A percentile compares a stretch with the other conserved stretches of the same genome.
These are phyloP conservation scores for Amaurobius ferox DNA, from an alignment of 2,888 invertebrate genomes.

Conservation along the genomic window DNA sequence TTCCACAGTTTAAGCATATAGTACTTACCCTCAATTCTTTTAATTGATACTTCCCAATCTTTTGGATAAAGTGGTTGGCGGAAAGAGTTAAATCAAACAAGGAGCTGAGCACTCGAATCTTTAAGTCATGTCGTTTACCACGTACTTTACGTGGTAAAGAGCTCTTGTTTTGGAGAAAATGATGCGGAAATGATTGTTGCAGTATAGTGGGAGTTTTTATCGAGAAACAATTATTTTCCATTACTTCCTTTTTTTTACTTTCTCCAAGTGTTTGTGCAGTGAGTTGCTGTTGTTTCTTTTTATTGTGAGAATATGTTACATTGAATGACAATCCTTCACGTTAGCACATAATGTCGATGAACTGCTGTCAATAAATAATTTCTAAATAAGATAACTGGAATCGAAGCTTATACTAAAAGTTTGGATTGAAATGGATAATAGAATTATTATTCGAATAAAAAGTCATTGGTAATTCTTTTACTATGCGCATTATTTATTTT, in stretches of 20 bases:
- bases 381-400: too few species aligned
- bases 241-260: background rate
- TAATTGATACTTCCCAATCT: conserved; percentile 38
- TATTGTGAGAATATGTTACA: too few species aligned
- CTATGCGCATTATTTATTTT: too few species aligned
- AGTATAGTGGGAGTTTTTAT: background rate
- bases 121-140: conserved; percentile 39
- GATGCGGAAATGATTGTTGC: background rate
- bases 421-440: too few species aligned
- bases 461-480: too few species aligned
- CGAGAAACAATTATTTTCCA: background rate
- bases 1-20: background rate
- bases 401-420: too few species aligned
- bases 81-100: conserved; percentile 59
- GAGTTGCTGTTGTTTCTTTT: too few species aligned
- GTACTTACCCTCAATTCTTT: conserved; percentile 58
- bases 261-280: background rate
- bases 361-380: too few species aligned
- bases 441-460: too few species aligned
- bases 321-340: too few species aligned
- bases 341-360: too few species aligned
- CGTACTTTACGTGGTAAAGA: background rate
- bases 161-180: background rate
- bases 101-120: conserved; percentile 40
- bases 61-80: conserved; percentile 35